phyloP scores from a whole-genome alignment of 2,888 invertebrate genomes.

The Paralinhomoeus sp. region DNA sequence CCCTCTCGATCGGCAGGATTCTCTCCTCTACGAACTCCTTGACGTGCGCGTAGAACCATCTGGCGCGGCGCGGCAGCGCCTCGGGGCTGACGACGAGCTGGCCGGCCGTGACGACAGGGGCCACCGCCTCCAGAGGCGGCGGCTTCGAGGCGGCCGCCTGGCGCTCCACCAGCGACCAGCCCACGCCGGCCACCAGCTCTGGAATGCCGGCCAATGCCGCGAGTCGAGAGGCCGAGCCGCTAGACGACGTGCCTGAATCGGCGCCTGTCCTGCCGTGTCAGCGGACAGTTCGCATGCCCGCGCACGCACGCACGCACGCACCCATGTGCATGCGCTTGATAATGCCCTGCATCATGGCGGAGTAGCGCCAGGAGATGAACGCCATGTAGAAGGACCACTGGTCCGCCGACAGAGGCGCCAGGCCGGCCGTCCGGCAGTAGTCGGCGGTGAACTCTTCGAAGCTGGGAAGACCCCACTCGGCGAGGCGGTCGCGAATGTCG shows the following conservation, averaged over 20 bases:
- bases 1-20: conserved; percentile 27
- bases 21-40: conserved; percentile 27
- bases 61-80: conserved; percentile 25
- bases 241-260: too few relatives aligned
- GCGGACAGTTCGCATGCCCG: too few relatives aligned
- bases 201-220: too few relatives aligned
- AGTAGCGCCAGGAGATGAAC: conserved; percentile 26
- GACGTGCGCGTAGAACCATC: conserved; percentile 24
- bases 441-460: conserved; percentile 13
- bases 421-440: conserved; percentile 16
- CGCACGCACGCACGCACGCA: too few relatives aligned
- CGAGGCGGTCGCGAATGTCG: conserved; percentile 8
- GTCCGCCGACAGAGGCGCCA: conserved; percentile 12
- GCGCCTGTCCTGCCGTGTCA: too few relatives aligned
- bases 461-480: conserved; percentile 16
- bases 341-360: conserved; percentile 29
- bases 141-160: too few relatives aligned
- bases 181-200: too few relatives aligned
- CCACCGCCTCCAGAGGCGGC: too few relatives aligned
- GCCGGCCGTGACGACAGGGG: conserved; percentile 14
- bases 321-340: too few relatives aligned
- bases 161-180: too few relatives aligned
- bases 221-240: too few relatives aligned
- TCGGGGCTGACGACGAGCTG: conserved; percentile 24
- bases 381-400: conserved; percentile 27